These are phyloP conservation scores for Drosophila sp. DNA, from an alignment of 1,140 invertebrate genomes.

Conservation along the genomic window DNA sequence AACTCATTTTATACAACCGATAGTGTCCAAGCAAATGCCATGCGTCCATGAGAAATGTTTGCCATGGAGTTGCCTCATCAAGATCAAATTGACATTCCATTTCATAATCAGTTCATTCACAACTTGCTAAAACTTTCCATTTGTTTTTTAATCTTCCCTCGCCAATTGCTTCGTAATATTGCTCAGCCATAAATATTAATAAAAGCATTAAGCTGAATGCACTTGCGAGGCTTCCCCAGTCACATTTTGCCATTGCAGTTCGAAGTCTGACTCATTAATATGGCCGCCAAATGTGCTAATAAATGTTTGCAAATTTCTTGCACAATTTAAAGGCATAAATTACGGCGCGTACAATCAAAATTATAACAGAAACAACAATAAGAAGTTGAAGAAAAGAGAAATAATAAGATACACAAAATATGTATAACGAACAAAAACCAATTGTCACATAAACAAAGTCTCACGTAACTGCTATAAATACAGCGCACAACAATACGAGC, in stretches of 20 bases:
- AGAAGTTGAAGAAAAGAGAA: conserved; percentile 19
- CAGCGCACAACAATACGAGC: conserved; percentile 35
- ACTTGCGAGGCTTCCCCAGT: conserved; percentile 50
- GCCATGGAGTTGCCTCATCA: too few species aligned
- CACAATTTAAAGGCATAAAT: conserved; percentile 78
- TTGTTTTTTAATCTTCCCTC: background rate
- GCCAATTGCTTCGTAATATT: background rate
- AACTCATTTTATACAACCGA: too few species aligned
- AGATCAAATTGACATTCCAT: too few species aligned
- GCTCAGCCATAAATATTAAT: background rate
- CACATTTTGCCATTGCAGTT: background rate
- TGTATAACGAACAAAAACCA: conserved; percentile 72
- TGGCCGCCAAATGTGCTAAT: conserved; percentile 46
- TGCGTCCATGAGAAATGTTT: too few species aligned
- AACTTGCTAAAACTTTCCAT: too few species aligned
- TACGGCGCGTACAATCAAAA: conserved; percentile 60
- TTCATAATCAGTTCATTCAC: too few species aligned
- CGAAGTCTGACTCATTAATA: conserved; percentile 35
- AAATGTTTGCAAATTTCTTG: conserved; percentile 75
- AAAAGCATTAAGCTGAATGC: conserved; percentile 17
- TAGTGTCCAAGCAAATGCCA: too few species aligned
- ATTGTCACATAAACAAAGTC: conserved; percentile 82
- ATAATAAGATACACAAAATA: conserved; percentile 63
- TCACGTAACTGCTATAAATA: conserved; percentile 82
- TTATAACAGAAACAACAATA: conserved; percentile 45